Evolutionary conservation across 2,113 vertebrate genomes (phyloP).

Genomic region (Phainopepla nitens): DNA sequence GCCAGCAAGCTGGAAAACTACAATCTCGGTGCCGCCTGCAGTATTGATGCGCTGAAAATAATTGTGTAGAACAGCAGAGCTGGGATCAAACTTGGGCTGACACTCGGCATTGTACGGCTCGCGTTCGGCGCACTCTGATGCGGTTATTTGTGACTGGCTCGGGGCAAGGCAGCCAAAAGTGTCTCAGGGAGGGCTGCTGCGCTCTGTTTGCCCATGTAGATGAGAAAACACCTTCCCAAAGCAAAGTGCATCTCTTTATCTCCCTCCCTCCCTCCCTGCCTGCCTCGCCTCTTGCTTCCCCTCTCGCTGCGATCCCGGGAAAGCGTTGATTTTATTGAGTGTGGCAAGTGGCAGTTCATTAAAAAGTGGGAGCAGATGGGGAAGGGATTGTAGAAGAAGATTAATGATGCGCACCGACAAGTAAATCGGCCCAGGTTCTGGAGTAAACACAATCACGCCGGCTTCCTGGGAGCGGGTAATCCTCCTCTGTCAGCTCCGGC

Average conservation of each 20-base stretch:
- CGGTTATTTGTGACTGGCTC: conserved; percentile 51
- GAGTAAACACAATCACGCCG: conserved; percentile 69
- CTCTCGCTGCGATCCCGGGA: conserved; percentile 27
- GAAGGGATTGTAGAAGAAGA: conserved; percentile 75
- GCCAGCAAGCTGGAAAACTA: conserved; percentile 59
- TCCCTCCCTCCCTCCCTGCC: neutral
- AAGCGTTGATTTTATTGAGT: conserved; percentile 74
- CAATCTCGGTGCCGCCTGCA: conserved; percentile 11
- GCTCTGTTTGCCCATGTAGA: neutral
- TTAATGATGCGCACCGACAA: conserved; percentile 76
- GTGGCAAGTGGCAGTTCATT: conserved; percentile 79
- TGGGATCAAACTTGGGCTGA: conserved; percentile 46
- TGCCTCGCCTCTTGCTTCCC: neutral
- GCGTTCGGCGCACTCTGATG: neutral
- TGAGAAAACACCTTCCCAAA: neutral
- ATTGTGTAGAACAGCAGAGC: conserved; percentile 49
- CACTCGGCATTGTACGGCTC: neutral
- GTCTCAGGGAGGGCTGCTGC: neutral
- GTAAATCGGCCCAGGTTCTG: conserved; percentile 69
- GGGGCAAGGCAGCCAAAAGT: conserved; percentile 19
- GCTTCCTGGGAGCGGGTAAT: conserved; percentile 61
- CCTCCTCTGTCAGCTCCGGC: conserved; percentile 61
- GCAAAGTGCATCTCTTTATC: neutral
- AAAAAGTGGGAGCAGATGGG: conserved; percentile 79
- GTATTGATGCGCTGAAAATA: conserved; percentile 42